These are phyloP conservation scores for Plecotus auritus DNA, from an alignment of 2,113 vertebrate species.

Conservation along the genomic window DNA sequence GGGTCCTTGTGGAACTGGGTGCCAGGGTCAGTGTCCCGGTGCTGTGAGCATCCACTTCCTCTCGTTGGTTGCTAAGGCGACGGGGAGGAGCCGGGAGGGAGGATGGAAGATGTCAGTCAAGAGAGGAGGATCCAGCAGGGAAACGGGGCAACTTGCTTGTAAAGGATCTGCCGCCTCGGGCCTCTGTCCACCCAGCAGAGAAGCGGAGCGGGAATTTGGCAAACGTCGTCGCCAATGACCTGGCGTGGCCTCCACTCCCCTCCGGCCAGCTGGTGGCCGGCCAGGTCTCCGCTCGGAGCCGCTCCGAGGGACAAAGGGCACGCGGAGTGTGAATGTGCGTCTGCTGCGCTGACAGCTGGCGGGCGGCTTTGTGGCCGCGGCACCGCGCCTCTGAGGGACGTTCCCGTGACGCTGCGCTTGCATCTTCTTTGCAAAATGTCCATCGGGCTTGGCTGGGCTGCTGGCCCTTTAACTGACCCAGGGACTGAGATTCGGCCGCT, in stretches of 20 bases:
- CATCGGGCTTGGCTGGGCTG: constrained; percentile 23
- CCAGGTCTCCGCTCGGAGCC: constrained; percentile 31
- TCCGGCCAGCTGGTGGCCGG: constrained; percentile 37
- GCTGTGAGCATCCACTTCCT: background rate
- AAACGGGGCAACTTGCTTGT: background rate
- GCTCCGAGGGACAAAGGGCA: background rate
- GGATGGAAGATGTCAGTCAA: background rate
- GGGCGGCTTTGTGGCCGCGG: background rate
- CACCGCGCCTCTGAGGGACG: background rate
- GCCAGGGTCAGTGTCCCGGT: background rate
- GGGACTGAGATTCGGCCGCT: constrained; percentile 22
- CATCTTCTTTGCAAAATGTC: constrained; percentile 13
- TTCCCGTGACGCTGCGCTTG: background rate
- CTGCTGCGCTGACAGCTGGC: background rate
- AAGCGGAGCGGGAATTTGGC: constrained; percentile 42
- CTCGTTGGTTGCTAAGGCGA: background rate
- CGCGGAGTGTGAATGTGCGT: no score
- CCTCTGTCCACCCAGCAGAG: background rate
- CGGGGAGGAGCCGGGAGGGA: background rate
- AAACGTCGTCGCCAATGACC: background rate
- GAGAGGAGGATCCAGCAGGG: background rate
- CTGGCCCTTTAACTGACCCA: constrained; percentile 36
- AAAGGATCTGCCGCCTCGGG: background rate
- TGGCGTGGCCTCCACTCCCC: background rate
- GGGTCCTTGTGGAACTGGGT: background rate